phyloP scores from a whole-genome alignment of 2,113 vertebrate species.

The Cyphomyrus plagiostoma region DNA sequence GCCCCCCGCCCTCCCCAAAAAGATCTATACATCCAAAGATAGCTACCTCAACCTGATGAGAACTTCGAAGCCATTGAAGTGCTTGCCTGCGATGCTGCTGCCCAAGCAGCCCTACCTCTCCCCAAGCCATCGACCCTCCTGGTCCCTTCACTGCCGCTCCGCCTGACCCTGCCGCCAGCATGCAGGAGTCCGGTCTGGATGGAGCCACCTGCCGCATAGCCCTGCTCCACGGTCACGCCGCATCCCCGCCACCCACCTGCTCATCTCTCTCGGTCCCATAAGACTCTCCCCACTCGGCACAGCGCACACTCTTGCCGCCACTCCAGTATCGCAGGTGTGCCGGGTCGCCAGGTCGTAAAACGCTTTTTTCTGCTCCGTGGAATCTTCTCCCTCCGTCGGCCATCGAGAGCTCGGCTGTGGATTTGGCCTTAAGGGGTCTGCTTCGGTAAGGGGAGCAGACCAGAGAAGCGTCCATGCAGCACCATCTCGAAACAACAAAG shows the following conservation, averaged over 20 bases:
- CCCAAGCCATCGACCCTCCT: conserved; percentile 31
- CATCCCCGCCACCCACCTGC: conserved; percentile 1
- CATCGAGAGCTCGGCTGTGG: background rate
- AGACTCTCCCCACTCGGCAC: background rate
- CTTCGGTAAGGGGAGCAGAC: background rate
- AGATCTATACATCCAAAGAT: conserved; percentile 55
- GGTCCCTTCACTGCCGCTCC: conserved; percentile 42
- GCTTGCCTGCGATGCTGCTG: conserved; percentile 41
- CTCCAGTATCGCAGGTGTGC: background rate
- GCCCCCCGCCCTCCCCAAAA: conserved; percentile 27
- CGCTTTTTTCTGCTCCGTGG: background rate
- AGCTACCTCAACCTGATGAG: conserved; percentile 54
- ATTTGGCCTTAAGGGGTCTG: background rate
- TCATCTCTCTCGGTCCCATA: background rate
- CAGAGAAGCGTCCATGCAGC: background rate
- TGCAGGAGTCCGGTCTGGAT: conserved; percentile 22
- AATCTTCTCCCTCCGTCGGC: background rate
- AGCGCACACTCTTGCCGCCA: background rate
- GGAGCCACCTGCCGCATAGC: conserved; percentile 41
- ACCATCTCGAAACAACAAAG: background rate
- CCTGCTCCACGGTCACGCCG: conserved; percentile 26
- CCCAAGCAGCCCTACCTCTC: conserved; percentile 47
- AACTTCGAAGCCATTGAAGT: conserved; percentile 43
- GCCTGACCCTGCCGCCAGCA: conserved; percentile 33
- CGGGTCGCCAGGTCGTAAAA: background rate